A percentile compares a stretch with the other conserved stretches of the same genome.
phyloP scores from a whole-genome alignment of 1,140 invertebrate genomes.

The Apocrypta bakeri region DNA sequence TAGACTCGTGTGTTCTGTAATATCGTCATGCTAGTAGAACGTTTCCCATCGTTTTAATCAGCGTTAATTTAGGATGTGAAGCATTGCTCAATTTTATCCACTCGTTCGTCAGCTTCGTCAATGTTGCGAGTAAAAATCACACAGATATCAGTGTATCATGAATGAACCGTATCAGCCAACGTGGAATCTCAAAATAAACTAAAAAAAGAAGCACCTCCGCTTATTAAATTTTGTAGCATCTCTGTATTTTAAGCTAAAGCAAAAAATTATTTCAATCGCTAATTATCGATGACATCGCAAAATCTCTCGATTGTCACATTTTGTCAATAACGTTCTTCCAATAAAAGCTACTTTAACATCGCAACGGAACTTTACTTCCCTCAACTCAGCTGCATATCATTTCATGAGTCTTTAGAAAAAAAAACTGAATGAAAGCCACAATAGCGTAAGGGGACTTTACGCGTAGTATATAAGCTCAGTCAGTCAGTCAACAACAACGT shows the following conservation, averaged over 20 bases:
- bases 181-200: no score
- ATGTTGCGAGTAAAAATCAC: background rate
- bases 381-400: background rate
- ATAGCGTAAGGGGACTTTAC: background rate
- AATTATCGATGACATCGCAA: no score
- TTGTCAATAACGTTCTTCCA: no score
- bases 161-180: background rate
- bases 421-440: conserved; percentile 12
- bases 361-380: background rate
- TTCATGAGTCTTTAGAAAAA: background rate
- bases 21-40: no score
- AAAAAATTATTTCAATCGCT: no score
- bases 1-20: no score
- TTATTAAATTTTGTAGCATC: no score
- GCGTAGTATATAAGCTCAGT: background rate
- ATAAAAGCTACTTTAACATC: background rate
- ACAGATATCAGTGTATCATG: background rate
- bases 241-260: no score
- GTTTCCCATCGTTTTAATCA: background rate
- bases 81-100: background rate
- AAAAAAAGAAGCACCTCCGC: no score
- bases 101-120: no score
- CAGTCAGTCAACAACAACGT: conserved; percentile 68
- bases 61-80: background rate
- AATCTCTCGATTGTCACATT: no score